Evolutionary conservation across 2,888 invertebrate species (phyloP).

Genomic region (Lycocerus yunnanus): DNA sequence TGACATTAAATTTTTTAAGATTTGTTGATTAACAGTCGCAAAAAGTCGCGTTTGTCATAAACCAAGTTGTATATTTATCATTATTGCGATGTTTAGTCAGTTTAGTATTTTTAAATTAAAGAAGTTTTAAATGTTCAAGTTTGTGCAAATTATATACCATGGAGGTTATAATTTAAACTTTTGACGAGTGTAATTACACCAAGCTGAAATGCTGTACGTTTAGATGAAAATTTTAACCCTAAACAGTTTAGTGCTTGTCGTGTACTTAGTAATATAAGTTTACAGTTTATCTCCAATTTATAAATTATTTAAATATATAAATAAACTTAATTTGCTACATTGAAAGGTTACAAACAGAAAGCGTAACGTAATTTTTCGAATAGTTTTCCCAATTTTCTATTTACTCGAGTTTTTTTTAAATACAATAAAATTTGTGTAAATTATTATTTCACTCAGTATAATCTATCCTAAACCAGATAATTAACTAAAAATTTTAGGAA

Average conservation of each 20-base stretch:
- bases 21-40: neutral
- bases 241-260: neutral
- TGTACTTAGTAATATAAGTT: neutral
- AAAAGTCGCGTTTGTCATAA: neutral
- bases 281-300: neutral
- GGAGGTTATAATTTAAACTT: slow-evolving; percentile 2
- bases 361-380: neutral
- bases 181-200: neutral
- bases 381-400: neutral
- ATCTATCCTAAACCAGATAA: neutral
- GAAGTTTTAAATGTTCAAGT: neutral
- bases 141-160: slow-evolving; percentile 1
- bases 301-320: neutral
- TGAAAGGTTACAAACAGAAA: neutral
- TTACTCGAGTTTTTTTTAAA: neutral
- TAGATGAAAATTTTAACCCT: neutral
- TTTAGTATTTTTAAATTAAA: neutral
- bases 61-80: neutral
- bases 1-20: neutral
- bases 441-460: neutral
- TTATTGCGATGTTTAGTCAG: neutral
- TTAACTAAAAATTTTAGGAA: neutral
- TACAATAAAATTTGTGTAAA: too few species aligned
- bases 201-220: neutral
- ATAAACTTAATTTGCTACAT: neutral